A percentile compares a stretch with the other conserved stretches of the same genome.
Conservation (phyloP, 2,113 vertebrate genomes). For the Empidonax traillii region DNA sequence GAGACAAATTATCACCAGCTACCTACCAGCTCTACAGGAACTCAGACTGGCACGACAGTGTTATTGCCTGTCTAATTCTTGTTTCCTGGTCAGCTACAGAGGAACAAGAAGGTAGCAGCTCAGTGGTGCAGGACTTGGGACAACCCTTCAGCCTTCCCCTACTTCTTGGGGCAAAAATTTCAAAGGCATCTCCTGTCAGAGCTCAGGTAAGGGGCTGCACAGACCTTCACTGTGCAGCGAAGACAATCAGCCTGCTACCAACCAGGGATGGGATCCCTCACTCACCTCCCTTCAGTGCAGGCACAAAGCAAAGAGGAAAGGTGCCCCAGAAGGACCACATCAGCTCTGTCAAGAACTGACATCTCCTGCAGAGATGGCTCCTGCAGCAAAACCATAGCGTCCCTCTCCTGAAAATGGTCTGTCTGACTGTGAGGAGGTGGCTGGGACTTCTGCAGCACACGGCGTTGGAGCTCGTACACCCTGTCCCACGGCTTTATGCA, state of each 20-base stretch:
- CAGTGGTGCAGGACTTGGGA: rapidly evolving
- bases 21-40: background rate
- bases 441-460: background rate
- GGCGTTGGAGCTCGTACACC: background rate
- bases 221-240: background rate
- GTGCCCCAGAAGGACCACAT: background rate
- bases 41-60: background rate
- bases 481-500: background rate
- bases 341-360: background rate
- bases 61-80: background rate
- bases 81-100: background rate
- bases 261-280: background rate
- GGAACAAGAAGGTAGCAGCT: background rate
- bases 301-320: background rate
- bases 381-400: background rate
- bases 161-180: background rate
- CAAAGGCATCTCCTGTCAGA: background rate
- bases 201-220: background rate
- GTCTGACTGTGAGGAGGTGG: rapidly evolving
- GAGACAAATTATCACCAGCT: background rate
- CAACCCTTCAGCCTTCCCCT: background rate
- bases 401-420: background rate
- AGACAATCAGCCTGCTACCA: background rate
- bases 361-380: background rate
- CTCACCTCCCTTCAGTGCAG: background rate